These are phyloP conservation scores for Drosophila miranda DNA, from an alignment of 1,140 invertebrate species.

Conservation along the genomic window DNA sequence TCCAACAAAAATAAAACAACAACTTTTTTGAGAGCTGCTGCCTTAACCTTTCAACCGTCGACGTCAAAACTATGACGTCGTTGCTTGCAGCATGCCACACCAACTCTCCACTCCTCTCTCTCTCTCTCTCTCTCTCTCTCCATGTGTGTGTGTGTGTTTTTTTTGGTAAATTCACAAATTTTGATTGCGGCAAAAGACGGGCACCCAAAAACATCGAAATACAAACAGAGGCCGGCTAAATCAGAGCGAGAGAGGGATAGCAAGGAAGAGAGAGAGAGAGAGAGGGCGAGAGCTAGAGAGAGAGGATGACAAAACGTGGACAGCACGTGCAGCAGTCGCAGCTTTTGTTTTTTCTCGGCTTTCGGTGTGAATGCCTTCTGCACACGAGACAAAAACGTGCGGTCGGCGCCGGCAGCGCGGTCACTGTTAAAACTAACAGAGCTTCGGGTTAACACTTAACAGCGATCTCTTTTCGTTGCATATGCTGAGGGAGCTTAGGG, in stretches of 20 bases:
- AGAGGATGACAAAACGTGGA: constrained; percentile 55
- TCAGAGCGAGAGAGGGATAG: constrained; percentile 5
- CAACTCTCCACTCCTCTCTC: too few species aligned
- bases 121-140: too few species aligned
- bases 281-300: not conserved
- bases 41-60: constrained; percentile 19
- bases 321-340: constrained; percentile 61
- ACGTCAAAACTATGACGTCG: too few species aligned
- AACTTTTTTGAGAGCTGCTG: constrained; percentile 13
- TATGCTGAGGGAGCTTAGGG: constrained; percentile 20
- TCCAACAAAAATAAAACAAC: constrained; percentile 29
- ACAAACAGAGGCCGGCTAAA: constrained; percentile 14
- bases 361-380: constrained; percentile 78
- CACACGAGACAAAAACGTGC: constrained; percentile 68
- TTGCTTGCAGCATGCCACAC: too few species aligned
- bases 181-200: constrained; percentile 27
- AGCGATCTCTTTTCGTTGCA: constrained; percentile 51
- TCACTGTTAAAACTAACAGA: not conserved
- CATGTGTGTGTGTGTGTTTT: constrained; percentile 7
- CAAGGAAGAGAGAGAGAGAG: not conserved
- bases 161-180: constrained; percentile 18
- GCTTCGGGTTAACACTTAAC: too few species aligned
- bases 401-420: constrained; percentile 19
- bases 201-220: constrained; percentile 19
- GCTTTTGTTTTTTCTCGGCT: not conserved